Percentiles rank a stretch among this genome's conserved stretches.
Evolutionary conservation across 2,797 vertebrate genomes (phyloP).

Genomic region (Hemitrygon akajei): DNA sequence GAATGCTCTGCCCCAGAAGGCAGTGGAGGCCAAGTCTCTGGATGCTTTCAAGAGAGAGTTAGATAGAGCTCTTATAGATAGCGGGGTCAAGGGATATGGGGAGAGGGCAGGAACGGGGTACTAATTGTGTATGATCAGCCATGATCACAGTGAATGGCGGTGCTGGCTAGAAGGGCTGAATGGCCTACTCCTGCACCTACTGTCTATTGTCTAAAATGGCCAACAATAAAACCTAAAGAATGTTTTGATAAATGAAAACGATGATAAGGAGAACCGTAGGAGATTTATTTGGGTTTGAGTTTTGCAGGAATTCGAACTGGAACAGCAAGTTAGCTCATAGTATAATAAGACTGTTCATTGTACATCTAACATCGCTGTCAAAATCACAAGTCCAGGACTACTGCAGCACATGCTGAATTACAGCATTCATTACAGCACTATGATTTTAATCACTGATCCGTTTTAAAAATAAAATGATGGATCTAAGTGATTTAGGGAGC

Average conservation of each 20-base stretch:
- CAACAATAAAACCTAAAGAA: neutral
- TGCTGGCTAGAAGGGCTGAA: no score
- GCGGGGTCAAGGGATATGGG: no score
- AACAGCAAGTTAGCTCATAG: neutral
- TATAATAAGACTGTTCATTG: neutral
- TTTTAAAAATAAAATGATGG: neutral
- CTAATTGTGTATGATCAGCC: no score
- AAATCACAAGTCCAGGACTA: neutral
- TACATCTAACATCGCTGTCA: neutral
- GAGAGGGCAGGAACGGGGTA: no score
- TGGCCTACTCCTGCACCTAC: no score
- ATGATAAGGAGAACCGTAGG: neutral
- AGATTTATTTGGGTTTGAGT: neutral
- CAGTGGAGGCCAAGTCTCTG: no score
- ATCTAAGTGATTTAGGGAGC: neutral
- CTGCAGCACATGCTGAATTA: no score
- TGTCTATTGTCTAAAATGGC: no score
- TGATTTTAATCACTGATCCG: neutral
- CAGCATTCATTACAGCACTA: neutral
- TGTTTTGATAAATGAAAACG: neutral
- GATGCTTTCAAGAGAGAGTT: no score
- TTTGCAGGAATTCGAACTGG: neutral
- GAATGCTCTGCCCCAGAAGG: no score
- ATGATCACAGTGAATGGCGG: no score
- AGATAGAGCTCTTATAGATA: no score